Evolutionary conservation across 2,797 vertebrate genomes (phyloP).

Genomic region (Hyperoplus immaculatus): DNA sequence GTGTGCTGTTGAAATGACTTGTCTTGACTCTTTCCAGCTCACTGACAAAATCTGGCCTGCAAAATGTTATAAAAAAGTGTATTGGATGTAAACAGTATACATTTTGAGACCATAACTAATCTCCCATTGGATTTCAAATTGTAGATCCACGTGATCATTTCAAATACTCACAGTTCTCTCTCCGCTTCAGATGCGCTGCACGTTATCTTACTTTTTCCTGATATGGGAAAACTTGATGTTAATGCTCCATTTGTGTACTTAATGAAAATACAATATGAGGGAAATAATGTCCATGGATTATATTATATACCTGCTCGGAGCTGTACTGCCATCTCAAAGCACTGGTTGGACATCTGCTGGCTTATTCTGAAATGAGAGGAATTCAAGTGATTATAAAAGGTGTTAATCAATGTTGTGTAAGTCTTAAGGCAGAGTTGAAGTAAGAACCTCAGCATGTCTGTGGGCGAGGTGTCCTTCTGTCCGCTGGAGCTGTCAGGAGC

Average conservation of each 20-base stretch:
- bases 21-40: conserved; percentile 80
- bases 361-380: conserved; percentile 78
- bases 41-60: conserved; percentile 77
- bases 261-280: background rate
- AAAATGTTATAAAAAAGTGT: conserved; percentile 6
- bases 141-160: background rate
- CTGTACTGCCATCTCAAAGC: conserved; percentile 86
- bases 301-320: conserved; percentile 75
- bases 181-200: conserved; percentile 76
- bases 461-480: conserved; percentile 46
- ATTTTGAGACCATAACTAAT: background rate
- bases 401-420: background rate
- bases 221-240: conserved; percentile 21
- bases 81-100: background rate
- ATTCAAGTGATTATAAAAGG: background rate
- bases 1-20: conserved; percentile 77
- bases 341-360: conserved; percentile 85
- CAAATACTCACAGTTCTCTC: conserved; percentile 79
- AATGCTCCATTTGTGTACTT: background rate
- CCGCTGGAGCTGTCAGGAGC: conserved; percentile 18
- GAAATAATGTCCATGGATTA: background rate
- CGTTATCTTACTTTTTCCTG: conserved; percentile 74
- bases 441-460: conserved; percentile 78
- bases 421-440: background rate
- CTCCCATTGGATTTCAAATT: background rate